These are phyloP conservation scores for Thera britannica DNA, from an alignment of 2,888 invertebrate genomes.

Conservation along the genomic window DNA sequence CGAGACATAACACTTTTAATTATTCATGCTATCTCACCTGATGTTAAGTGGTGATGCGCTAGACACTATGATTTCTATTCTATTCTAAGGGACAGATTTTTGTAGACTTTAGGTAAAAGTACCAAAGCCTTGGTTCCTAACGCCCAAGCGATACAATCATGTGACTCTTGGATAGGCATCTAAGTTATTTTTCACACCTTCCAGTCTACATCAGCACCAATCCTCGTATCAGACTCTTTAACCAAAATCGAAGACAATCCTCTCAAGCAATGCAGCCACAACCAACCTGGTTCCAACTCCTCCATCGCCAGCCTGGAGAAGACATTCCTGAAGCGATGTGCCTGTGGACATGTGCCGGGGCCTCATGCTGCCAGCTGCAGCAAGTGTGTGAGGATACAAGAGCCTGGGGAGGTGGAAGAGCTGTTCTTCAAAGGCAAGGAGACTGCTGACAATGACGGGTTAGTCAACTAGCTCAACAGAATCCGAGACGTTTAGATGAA, in stretches of 20 bases:
- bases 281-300: conserved; percentile 3
- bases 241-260: neutral
- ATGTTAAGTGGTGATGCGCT: too few relatives aligned
- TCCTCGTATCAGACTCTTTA: conserved; percentile 13
- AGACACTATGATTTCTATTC: too few relatives aligned
- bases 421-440: neutral
- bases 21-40: too few relatives aligned
- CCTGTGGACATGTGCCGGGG: neutral
- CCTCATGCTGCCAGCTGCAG: neutral
- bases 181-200: neutral
- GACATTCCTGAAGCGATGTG: conserved; percentile 11
- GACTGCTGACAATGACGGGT: conserved; percentile 12
- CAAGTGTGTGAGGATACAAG: conserved; percentile 17
- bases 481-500: too few relatives aligned
- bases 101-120: too few relatives aligned
- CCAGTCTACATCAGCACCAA: conserved; percentile 12
- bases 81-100: too few relatives aligned
- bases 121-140: too few relatives aligned
- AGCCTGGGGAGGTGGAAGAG: neutral
- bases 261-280: neutral
- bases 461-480: neutral
- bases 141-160: too few relatives aligned
- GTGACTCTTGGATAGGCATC: too few relatives aligned
- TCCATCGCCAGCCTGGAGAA: conserved; percentile 11
- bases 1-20: too few relatives aligned